Evolutionary conservation across 1,140 invertebrate genomes (phyloP).

Genomic region (Meteorus sp.): DNA sequence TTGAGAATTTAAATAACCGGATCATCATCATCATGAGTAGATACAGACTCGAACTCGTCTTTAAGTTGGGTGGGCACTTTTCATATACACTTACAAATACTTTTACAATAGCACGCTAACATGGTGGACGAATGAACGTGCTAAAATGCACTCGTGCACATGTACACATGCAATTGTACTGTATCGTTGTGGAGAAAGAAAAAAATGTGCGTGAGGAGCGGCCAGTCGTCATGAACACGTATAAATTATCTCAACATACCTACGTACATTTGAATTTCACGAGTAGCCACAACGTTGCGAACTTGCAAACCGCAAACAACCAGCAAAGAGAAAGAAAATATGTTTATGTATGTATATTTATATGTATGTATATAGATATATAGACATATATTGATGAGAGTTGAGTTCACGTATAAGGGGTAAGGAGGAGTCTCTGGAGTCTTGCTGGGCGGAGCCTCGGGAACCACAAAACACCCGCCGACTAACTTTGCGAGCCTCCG

Average conservation of each 20-base stretch:
- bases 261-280: slow-evolving; percentile 2
- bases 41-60: too few species aligned
- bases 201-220: slow-evolving; percentile 10
- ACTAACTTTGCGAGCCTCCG: slow-evolving; percentile 34
- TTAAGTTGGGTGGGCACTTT: neutral
- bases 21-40: too few species aligned
- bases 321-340: slow-evolving; percentile 1
- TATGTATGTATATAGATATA: neutral
- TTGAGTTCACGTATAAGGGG: slow-evolving; percentile 21
- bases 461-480: slow-evolving; percentile 56
- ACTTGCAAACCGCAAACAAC: too few species aligned
- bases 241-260: too few species aligned
- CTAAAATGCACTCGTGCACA: neutral
- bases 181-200: neutral
- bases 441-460: slow-evolving; percentile 57
- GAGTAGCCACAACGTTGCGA: neutral
- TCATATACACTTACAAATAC: neutral
- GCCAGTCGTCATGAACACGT: slow-evolving; percentile 12
- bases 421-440: slow-evolving; percentile 56
- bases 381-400: too few species aligned
- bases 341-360: too few species aligned
- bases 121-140: slow-evolving; percentile 14
- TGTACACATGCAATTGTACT: neutral
- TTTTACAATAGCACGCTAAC: slow-evolving; percentile 17
- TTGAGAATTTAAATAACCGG: slow-evolving; percentile 24